Conservation (phyloP, 2,113 vertebrate species). For the Crotalus tigris region DNA sequence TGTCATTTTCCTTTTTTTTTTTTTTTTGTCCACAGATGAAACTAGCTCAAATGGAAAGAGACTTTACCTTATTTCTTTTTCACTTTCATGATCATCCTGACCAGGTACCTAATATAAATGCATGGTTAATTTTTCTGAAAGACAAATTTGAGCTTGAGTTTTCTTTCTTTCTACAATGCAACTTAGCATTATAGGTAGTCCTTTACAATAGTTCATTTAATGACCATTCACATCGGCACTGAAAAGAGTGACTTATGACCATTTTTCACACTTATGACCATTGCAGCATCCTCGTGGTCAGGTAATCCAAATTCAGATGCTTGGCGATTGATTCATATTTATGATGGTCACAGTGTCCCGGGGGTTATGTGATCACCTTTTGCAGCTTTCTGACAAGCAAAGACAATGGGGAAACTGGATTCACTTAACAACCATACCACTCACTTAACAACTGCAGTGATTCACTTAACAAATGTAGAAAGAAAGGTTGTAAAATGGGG, state of each 20-base stretch:
- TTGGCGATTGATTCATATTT: background rate
- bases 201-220: background rate
- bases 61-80: background rate
- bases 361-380: background rate
- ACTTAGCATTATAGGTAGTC: background rate
- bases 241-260: background rate
- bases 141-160: background rate
- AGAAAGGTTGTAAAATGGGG: background rate
- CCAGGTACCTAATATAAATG: background rate
- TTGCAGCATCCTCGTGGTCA: background rate
- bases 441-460: background rate
- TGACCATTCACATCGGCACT: background rate
- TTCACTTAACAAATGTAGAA: background rate
- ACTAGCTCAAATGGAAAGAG: background rate
- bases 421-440: background rate
- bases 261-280: background rate
- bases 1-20: background rate
- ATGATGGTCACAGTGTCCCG: background rate
- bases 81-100: background rate
- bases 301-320: background rate
- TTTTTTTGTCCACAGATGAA: background rate
- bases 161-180: background rate
- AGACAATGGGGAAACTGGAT: background rate
- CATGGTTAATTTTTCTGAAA: background rate
- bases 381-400: background rate